Conservation (phyloP, 2,113 vertebrate species). For the Sterna hirundo region DNA sequence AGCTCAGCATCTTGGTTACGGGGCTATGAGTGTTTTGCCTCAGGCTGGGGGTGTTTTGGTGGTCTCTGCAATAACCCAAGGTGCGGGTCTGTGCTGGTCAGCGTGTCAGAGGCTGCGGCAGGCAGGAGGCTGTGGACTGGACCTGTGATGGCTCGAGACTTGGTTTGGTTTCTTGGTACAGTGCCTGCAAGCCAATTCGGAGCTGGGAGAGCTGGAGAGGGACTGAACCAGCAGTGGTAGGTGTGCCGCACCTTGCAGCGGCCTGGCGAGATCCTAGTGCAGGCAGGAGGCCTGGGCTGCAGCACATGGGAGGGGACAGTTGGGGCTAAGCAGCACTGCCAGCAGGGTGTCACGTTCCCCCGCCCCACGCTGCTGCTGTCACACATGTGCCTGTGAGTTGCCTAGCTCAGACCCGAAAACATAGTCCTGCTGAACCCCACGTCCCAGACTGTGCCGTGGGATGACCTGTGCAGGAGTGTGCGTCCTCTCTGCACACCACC, state of each 20-base stretch:
- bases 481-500: not conserved
- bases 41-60: not conserved
- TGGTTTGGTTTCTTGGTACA: not conserved
- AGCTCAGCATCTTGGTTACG: not conserved
- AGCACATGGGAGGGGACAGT: fast-evolving
- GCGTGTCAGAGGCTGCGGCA: not conserved
- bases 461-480: fast-evolving
- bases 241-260: fast-evolving
- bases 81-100: not conserved
- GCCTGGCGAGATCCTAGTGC: not conserved
- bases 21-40: not conserved
- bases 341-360: not conserved
- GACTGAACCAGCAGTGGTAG: not conserved
- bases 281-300: not conserved
- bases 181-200: not conserved
- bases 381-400: not conserved
- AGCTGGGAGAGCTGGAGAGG: not conserved
- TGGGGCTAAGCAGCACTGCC: too few relatives aligned
- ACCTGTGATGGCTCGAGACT: fast-evolving
- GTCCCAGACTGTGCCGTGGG: fast-evolving
- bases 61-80: not conserved
- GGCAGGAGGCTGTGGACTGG: not conserved
- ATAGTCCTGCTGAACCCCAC: fast-evolving
- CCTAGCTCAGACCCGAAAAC: fast-evolving
- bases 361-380: fast-evolving